Evolutionary conservation across 2,888 invertebrate genomes (phyloP).

Genomic region (Eristalis intricaria): DNA sequence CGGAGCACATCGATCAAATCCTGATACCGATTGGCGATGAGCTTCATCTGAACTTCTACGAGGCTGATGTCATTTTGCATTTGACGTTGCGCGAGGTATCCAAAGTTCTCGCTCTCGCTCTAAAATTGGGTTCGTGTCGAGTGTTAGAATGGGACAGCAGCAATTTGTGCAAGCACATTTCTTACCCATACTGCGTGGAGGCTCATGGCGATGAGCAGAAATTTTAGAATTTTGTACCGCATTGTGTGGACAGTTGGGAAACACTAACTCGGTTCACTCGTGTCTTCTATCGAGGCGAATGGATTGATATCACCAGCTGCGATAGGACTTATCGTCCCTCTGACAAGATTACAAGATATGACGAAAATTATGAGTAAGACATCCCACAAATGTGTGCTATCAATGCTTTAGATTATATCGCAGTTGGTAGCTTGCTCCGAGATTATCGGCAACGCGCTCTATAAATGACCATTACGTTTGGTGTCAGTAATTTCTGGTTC

Average conservation of each 20-base stretch:
- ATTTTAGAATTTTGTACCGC: slow-evolving; percentile 11
- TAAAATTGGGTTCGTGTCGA: background rate
- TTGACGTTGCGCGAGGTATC: slow-evolving; percentile 4
- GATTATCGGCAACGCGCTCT: background rate
- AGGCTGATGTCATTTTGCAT: slow-evolving; percentile 26
- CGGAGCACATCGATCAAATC: background rate
- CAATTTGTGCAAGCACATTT: background rate
- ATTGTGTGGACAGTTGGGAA: background rate
- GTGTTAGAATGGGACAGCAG: background rate
- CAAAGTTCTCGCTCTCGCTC: slow-evolving; percentile 2
- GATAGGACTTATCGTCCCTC: background rate
- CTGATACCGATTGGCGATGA: slow-evolving; percentile 6
- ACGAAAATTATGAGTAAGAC: background rate
- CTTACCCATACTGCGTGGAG: background rate
- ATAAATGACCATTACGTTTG: background rate
- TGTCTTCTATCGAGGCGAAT: background rate
- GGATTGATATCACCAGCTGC: background rate
- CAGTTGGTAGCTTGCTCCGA: background rate
- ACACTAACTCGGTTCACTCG: background rate
- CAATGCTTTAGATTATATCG: background rate
- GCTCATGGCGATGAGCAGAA: background rate
- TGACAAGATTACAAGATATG: background rate
- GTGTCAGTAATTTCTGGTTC: background rate
- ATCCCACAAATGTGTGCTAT: background rate
- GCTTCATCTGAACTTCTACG: background rate